Base-by-base conservation (phyloP, 2,797 vertebrate species). In the Chaunax sp. region DNA sequence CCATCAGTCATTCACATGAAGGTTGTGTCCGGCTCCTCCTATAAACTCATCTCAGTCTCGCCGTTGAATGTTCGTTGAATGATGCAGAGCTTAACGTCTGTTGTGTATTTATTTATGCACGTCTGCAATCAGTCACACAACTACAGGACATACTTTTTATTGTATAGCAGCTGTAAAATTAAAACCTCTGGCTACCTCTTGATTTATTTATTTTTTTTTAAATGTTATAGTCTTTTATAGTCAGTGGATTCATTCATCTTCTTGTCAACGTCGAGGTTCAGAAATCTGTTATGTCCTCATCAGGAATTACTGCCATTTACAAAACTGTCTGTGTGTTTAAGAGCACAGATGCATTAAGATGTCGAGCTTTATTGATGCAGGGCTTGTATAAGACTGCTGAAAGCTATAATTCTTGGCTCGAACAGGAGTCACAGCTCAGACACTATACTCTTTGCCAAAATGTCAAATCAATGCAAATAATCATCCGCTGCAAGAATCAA, bases 241-340 rank as follows among this genome's bases (percentile, higher is more conserved):
- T 28, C 38, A 35, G 57, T n/a, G n/a, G n/a, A n/a, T n/a, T 37
- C 4, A 55, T 76, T 66, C 47, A 55, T 69, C 46, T 33, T 60
- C 18, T 43, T 43, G 7, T 18, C n/a, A 55, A 2, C 0, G 51
- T 47, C 41, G 44, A 43, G 19, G 60, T 35, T 35, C 16, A 50
- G 14, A 56, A 63, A 66, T 69, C 62, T 64, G 28, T 51, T 33
- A 54, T 35, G n/a, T 58, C 43, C 33, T 59, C 62, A 54, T 49
- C 14, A 43, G 52, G 45, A 73, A 68, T 41, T 50, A 62, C 28
- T 8, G 11, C 46, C 28, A 14, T 59, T 52, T 50, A 55, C 69
- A 33, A 66, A 55, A 57, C n/a, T n/a, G 67, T 72, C 49, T 52
- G 22, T 62, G 61, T 58, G 59, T 74, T 51, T 54, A 40, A 9